Evolutionary conservation across 1,140 invertebrate species (phyloP).

Genomic region (Gonatopus flavifemur): DNA sequence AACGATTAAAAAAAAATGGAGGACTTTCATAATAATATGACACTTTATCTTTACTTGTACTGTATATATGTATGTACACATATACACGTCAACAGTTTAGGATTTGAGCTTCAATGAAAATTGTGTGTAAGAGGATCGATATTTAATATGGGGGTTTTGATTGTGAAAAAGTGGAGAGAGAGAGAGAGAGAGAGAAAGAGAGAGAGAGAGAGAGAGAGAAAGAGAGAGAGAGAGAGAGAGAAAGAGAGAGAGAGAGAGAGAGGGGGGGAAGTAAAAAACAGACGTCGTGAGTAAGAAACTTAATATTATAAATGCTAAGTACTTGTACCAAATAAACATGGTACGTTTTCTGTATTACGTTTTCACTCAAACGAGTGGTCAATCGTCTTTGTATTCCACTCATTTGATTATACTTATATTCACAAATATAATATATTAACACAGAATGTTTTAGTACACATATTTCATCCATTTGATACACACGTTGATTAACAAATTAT

Average conservation of each 20-base stretch:
- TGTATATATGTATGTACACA: conserved; percentile 33
- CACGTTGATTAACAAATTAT: conserved; percentile 6
- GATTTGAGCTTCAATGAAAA: no score
- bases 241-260: no score
- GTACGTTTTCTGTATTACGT: conserved; percentile 22
- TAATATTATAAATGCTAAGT: conserved; percentile 40
- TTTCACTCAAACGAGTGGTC: conserved; percentile 17
- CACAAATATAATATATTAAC: conserved; percentile 18
- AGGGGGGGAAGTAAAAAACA: no score
- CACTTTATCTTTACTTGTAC: conserved; percentile 30
- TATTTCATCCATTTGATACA: conserved; percentile 11
- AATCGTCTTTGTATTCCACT: background rate
- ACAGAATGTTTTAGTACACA: conserved; percentile 19
- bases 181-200: no score
- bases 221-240: no score
- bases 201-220: no score
- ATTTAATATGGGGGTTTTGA: no score
- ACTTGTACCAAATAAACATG: conserved; percentile 19
- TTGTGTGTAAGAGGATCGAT: no score
- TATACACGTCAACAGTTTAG: no score
- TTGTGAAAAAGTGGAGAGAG: no score
- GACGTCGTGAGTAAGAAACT: conserved; percentile 15
- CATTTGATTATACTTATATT: conserved; percentile 4
- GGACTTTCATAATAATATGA: conserved; percentile 44
- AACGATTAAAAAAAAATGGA: conserved; percentile 33